Evolutionary conservation across 2,113 vertebrate genomes (phyloP).

Genomic region (Calcarius ornatus): DNA sequence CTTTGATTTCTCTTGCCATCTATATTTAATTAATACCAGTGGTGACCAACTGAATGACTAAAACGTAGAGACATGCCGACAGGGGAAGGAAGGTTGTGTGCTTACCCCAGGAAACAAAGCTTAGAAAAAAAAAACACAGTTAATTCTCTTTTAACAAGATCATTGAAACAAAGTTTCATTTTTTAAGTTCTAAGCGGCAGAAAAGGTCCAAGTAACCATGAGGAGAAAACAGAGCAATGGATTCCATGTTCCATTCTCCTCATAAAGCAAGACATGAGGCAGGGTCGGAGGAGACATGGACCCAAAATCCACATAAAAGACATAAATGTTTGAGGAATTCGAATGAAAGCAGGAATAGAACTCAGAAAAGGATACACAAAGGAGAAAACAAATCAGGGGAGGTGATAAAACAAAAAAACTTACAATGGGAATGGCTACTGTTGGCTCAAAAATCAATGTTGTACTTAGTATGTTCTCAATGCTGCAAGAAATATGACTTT

Average conservation of each 20-base stretch:
- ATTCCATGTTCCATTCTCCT: neutral
- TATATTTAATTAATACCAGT: neutral
- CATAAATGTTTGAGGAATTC: neutral
- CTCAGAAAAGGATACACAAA: neutral
- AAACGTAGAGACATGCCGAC: neutral
- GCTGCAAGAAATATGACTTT: neutral
- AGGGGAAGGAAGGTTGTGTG: neutral
- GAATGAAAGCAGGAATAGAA: neutral
- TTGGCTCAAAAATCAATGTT: neutral
- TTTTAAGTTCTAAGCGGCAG: neutral
- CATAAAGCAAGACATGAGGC: accelerated
- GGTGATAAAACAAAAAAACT: neutral
- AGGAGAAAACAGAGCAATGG: neutral
- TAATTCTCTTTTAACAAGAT: neutral
- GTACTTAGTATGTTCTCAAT: neutral
- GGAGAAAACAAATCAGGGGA: neutral
- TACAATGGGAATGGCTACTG: accelerated
- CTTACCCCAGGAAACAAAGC: neutral
- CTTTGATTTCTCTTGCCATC: neutral
- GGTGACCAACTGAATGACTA: neutral
- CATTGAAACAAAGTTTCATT: neutral
- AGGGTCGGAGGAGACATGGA: accelerated
- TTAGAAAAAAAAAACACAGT: neutral
- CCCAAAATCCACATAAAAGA: neutral
- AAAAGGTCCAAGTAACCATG: neutral